These are phyloP conservation scores for Hemithea aestivaria DNA, from an alignment of 2,888 invertebrate genomes.

Conservation along the genomic window DNA sequence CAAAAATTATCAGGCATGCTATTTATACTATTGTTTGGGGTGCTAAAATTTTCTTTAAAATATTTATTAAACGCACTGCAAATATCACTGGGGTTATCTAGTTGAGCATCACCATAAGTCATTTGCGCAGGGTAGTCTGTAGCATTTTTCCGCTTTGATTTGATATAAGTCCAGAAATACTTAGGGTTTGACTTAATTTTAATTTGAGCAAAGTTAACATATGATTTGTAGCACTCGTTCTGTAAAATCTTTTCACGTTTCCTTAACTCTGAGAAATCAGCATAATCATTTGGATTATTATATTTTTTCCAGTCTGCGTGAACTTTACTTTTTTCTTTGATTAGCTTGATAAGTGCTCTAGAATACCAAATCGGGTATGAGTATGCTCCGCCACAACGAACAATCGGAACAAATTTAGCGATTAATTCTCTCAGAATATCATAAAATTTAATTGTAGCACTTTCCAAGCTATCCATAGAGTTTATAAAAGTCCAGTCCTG, in stretches of 20 bases:
- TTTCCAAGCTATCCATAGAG: not conserved
- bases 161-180: conserved; percentile 8
- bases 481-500: conserved; percentile 5
- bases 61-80: conserved; percentile 5
- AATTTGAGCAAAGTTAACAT: not conserved
- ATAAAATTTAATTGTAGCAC: not conserved
- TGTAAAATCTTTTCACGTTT: conserved; percentile 2
- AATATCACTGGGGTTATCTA: not conserved
- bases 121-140: conserved; percentile 6
- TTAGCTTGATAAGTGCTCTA: not conserved
- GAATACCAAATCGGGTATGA: conserved; percentile 5
- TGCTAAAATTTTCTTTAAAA: conserved; percentile 3
- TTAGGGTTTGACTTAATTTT: conserved; percentile 9
- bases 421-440: not conserved
- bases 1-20: not conserved
- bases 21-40: not conserved
- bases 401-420: conserved; percentile 1
- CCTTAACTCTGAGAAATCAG: conserved; percentile 1
- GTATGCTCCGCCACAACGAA: not conserved
- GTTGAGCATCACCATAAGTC: not conserved
- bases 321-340: conserved; percentile 4
- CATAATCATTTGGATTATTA: conserved; percentile 6
- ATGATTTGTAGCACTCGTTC: not conserved
- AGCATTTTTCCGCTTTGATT: conserved; percentile 1
- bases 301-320: not conserved